phyloP scores from a whole-genome alignment of 35 echinoderm and acorn worm genomes.

The Apostichopus parvimensis region DNA sequence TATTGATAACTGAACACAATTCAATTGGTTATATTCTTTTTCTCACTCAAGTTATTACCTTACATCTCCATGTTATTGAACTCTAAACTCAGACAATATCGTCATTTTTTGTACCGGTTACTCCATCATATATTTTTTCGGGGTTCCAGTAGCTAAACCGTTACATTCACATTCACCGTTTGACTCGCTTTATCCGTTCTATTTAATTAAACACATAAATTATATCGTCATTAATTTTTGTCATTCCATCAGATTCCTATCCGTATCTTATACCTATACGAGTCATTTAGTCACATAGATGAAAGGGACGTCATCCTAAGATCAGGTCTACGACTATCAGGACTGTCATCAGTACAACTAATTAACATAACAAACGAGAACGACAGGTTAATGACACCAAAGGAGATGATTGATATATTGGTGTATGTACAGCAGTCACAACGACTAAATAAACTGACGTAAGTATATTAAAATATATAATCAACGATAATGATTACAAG shows the following conservation, averaged over 20 bases:
- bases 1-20: too few species aligned
- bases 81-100: too few species aligned
- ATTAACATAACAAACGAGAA: neutral
- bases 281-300: neutral
- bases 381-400: neutral
- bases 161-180: too few species aligned
- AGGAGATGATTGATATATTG: neutral
- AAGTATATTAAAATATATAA: neutral
- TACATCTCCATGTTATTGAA: too few species aligned
- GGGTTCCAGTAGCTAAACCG: too few species aligned
- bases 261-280: neutral
- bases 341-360: neutral
- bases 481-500: neutral
- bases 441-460: neutral
- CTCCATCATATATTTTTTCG: too few species aligned
- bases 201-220: too few species aligned
- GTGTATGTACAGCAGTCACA: neutral
- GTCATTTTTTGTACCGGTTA: too few species aligned
- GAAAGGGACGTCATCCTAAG: neutral
- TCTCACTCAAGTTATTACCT: too few species aligned
- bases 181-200: too few species aligned
- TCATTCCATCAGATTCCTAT: neutral
- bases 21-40: too few species aligned
- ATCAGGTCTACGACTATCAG: neutral
- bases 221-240: too few species aligned